Conservation (phyloP, 2,888 invertebrate genomes). For the Phyllotreta striolata region DNA sequence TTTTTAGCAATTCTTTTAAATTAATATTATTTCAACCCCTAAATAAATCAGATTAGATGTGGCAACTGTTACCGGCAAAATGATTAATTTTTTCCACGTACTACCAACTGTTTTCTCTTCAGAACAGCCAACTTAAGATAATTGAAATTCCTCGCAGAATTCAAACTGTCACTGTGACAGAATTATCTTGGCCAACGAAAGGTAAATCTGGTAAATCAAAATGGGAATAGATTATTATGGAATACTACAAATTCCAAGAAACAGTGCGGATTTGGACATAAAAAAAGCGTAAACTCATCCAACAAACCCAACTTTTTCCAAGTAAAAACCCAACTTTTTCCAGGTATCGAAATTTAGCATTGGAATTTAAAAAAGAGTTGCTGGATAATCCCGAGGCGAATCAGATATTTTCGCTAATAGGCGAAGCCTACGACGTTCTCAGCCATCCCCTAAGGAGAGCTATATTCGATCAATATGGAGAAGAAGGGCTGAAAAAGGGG, state of each 20-base stretch:
- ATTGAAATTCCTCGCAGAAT: slow-evolving; percentile 3
- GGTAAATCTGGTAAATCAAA: slow-evolving; percentile 11
- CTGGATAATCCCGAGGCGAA: slow-evolving; percentile 68
- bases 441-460: slow-evolving; percentile 73
- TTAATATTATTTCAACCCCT: no score
- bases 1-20: no score
- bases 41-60: no score
- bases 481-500: slow-evolving; percentile 84
- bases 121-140: no score
- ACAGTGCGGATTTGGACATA: slow-evolving; percentile 73
- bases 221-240: slow-evolving; percentile 83
- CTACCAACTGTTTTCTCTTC: no score
- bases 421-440: slow-evolving; percentile 83
- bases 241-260: slow-evolving; percentile 72
- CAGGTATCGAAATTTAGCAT: slow-evolving; percentile 60
- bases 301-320: slow-evolving; percentile 29
- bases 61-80: no score
- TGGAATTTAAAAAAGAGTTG: slow-evolving; percentile 63
- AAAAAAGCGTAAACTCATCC: slow-evolving; percentile 70
- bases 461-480: slow-evolving; percentile 90
- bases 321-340: slow-evolving; percentile 37
- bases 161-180: slow-evolving; percentile 12
- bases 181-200: slow-evolving; percentile 4
- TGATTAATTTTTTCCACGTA: no score
- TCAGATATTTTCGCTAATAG: slow-evolving; percentile 69